Base-by-base conservation (phyloP, 2,888 invertebrate genomes). In the Glyphotaelius pellucidus region DNA sequence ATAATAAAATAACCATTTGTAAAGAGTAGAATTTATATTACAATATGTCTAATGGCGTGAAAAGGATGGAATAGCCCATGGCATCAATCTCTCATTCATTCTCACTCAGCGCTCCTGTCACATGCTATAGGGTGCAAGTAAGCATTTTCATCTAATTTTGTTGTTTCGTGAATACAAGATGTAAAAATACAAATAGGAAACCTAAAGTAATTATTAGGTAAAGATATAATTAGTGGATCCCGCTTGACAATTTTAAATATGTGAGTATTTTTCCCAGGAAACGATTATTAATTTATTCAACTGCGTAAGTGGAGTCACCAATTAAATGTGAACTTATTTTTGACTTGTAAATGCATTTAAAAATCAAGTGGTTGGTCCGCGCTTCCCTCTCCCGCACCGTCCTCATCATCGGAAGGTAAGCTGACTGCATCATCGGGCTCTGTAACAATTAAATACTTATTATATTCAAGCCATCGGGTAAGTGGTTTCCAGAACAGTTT, bases 361-460 rank as follows among this genome's bases (percentile, higher is more conserved):
- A 98, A 98, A 95, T 98, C 97, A 94, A 97, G 95, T 93, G 97
- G 97, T 95, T 97, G 97, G 95, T 98, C 97, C 94, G 98, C 97
- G 94, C 98, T 98, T 93, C 98, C 97, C 95, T 98, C 98, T 94
- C 97, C 97, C 94, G 97, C 97, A 94, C 97, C 98, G 94, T 98
- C 98, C 95, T 98, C 98, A 95, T 98, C 97, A 94, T 97, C 97
- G 92, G 95, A 96, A 93, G 96, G 96, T 95, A 96, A 94, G 94
- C 97, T 97, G 91, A 97, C 96, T 94, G 96, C 96, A 93, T 96
- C 97, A 85, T 93, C 93, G 0, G 93, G 81, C 52, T 92, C 93
- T 93, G 95, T 89, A 96, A 95, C 92, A 96, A 52, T 90, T 35
- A 86, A 67, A 67, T n/a, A 67, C 67, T 67, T 67, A 67, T 67